These are phyloP conservation scores for Itoplectis maculator DNA, from an alignment of 2,888 invertebrate species.

Conservation along the genomic window DNA sequence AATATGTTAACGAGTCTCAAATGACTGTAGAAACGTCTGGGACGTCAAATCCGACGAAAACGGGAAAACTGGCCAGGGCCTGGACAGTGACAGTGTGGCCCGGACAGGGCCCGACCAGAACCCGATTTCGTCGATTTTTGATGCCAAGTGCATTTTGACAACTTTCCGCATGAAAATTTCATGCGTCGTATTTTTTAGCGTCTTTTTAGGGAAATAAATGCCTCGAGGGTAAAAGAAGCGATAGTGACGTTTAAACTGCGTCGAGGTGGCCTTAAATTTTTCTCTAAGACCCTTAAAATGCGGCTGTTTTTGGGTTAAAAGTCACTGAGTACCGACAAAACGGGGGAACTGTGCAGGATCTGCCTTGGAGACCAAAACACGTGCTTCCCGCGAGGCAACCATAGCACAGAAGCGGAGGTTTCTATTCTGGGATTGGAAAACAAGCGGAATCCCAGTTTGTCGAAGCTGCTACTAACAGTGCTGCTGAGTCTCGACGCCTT, in stretches of 20 bases:
- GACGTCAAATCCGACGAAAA: too few relatives aligned
- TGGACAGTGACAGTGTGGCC: too few relatives aligned
- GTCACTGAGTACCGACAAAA: background rate
- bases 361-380: too few relatives aligned
- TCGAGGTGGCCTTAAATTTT: constrained; percentile 16
- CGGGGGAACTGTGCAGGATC: background rate
- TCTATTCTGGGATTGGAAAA: constrained; percentile 82
- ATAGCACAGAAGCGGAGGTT: constrained; percentile 67
- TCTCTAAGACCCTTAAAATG: background rate
- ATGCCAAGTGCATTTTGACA: too few relatives aligned
- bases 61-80: too few relatives aligned
- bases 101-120: too few relatives aligned
- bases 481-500: constrained; percentile 2
- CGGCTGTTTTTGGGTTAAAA: constrained; percentile 22
- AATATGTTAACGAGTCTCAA: too few relatives aligned
- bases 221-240: too few relatives aligned
- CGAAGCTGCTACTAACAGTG: constrained; percentile 50
- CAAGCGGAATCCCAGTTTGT: constrained; percentile 75
- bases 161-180: too few relatives aligned
- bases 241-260: constrained; percentile 36
- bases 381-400: constrained; percentile 14
- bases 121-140: too few relatives aligned
- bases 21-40: too few relatives aligned
- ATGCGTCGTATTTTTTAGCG: too few relatives aligned
- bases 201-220: constrained; percentile 27